Evolutionary conservation across 2,888 invertebrate species (phyloP).

Genomic region (Phortica magna): DNA sequence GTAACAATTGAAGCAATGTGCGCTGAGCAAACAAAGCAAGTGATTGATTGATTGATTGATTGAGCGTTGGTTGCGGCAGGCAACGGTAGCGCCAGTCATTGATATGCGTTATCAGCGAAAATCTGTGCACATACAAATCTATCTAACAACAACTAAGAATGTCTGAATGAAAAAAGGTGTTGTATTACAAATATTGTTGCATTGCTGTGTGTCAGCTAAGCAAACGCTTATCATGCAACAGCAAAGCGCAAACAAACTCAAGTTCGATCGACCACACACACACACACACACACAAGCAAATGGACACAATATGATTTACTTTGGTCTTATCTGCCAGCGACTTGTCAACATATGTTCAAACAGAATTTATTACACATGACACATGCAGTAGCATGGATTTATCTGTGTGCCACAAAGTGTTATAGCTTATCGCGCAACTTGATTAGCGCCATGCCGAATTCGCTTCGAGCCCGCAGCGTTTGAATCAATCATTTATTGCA

Average conservation of each 20-base stretch:
- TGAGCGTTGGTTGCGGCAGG: background rate
- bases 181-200: background rate
- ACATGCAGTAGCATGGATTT: background rate
- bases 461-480: background rate
- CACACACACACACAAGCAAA: background rate
- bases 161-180: background rate
- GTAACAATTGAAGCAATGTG: constrained; percentile 57
- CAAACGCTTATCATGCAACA: background rate
- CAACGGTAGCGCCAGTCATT: background rate
- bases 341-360: background rate
- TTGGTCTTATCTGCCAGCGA: background rate
- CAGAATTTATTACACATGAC: background rate
- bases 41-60: constrained; percentile 61
- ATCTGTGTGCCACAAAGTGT: background rate
- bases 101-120: background rate
- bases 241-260: background rate
- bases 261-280: background rate
- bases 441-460: background rate
- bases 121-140: background rate
- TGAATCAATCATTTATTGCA: background rate
- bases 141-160: background rate
- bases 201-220: background rate
- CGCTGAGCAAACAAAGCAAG: constrained; percentile 52
- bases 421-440: background rate
- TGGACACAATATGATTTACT: background rate